A percentile compares a stretch with the other conserved stretches of the same genome.
phyloP scores from a whole-genome alignment of 1,140 invertebrate species.

The Zaprionus kolodkinae region DNA sequence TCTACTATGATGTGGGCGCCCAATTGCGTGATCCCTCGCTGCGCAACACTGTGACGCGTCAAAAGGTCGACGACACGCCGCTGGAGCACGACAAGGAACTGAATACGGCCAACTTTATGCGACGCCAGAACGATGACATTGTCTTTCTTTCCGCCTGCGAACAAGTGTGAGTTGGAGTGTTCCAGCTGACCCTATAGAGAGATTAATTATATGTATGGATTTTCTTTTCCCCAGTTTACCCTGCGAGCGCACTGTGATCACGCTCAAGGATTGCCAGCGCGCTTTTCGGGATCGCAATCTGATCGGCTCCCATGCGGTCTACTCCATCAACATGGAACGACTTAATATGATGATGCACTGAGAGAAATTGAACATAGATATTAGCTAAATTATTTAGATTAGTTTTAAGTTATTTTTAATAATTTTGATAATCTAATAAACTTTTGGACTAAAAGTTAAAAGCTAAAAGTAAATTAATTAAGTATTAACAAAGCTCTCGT shows the following conservation, averaged over 20 bases:
- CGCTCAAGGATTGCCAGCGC: slow-evolving; percentile 86
- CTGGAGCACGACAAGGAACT: slow-evolving; percentile 85
- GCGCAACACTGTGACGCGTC: slow-evolving; percentile 76
- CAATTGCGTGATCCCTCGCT: slow-evolving; percentile 76
- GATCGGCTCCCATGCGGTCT: slow-evolving; percentile 86
- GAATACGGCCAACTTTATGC: slow-evolving; percentile 84
- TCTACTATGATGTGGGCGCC: slow-evolving; percentile 90
- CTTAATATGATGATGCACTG: slow-evolving; percentile 86
- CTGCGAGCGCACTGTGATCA: slow-evolving; percentile 82
- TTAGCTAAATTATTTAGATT: slow-evolving; percentile 1
- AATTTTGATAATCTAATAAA: neutral
- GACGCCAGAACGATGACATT: slow-evolving; percentile 84
- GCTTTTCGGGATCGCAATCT: slow-evolving; percentile 86
- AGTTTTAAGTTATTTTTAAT: slow-evolving; percentile 1
- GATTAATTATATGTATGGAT: neutral
- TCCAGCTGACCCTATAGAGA: neutral
- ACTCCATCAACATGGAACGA: slow-evolving; percentile 87
- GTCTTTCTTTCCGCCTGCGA: slow-evolving; percentile 80
- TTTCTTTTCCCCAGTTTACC: slow-evolving; percentile 81
- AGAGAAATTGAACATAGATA: neutral
- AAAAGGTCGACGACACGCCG: slow-evolving; percentile 84
- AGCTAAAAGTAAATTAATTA: neutral
- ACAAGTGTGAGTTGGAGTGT: slow-evolving; percentile 67
- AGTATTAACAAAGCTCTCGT: slow-evolving; percentile 60
- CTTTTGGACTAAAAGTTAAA: neutral